Percentiles rank a stretch among this genome's conserved stretches.
phyloP scores from a whole-genome alignment of 2,797 vertebrate species.

The Sylvia borin region DNA sequence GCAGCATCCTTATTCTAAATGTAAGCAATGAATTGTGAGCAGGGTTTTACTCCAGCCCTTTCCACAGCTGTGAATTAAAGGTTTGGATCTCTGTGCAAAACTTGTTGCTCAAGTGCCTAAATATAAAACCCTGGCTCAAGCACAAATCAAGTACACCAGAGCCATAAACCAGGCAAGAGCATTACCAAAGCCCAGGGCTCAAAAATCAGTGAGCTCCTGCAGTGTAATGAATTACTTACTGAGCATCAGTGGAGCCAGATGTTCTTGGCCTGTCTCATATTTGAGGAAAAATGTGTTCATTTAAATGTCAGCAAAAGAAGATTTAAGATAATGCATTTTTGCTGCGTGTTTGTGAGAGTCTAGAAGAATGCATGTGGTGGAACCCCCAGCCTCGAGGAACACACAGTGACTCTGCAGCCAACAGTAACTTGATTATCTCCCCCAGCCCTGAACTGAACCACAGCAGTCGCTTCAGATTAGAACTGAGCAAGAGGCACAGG shows the following conservation, averaged over 20 bases:
- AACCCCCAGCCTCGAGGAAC: not conserved
- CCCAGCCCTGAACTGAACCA: not conserved
- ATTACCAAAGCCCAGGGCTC: conserved; percentile 13
- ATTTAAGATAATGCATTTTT: conserved; percentile 60
- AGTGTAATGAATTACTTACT: conserved; percentile 33
- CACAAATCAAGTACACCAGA: not conserved
- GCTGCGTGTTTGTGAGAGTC: not conserved
- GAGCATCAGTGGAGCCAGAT: conserved; percentile 31
- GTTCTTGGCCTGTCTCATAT: conserved; percentile 5
- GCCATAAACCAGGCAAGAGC: not conserved
- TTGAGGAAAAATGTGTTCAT: conserved; percentile 28
- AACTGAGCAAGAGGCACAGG: not conserved
- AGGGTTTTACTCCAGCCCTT: not conserved
- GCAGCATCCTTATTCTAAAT: not conserved
- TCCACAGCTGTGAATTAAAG: not conserved
- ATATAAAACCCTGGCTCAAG: not conserved
- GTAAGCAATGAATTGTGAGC: not conserved
- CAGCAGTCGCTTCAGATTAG: not conserved
- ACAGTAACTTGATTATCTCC: conserved; percentile 24
- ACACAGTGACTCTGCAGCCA: not conserved
- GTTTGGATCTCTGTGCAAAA: not conserved
- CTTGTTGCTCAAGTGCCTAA: not conserved
- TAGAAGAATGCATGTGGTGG: conserved; percentile 5
- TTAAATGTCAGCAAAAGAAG: conserved; percentile 29
- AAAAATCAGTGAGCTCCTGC: conserved; percentile 9